Conservation (phyloP, 1,140 invertebrate genomes). For the Centruroides vittatus region DNA sequence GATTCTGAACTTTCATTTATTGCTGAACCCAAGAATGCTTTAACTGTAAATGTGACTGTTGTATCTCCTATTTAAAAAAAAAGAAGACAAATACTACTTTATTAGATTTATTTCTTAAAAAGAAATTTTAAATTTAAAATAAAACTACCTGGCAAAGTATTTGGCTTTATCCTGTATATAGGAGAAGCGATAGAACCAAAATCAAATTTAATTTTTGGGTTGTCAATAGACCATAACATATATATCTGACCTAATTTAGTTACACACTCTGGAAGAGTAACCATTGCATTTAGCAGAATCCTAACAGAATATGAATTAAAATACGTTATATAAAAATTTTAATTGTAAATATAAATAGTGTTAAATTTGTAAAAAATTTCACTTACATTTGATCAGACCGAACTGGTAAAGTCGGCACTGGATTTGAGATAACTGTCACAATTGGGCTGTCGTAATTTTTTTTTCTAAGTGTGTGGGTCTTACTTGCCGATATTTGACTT, state of each 20-base stretch:
- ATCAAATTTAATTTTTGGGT: conserved; percentile 12
- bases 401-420: not conserved
- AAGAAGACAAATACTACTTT: not conserved
- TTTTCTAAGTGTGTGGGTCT: not conserved
- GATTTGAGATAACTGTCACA: not conserved
- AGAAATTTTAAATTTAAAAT: not conserved
- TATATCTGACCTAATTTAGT: not conserved
- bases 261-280: conserved; percentile 7
- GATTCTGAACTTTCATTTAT: not conserved
- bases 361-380: no score
- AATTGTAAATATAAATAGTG: no score
- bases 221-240: conserved; percentile 10
- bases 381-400: no score
- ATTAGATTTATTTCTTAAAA: not conserved
- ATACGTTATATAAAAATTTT: no score
- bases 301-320: not conserved
- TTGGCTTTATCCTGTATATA: conserved; percentile 7
- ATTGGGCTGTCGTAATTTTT: not conserved
- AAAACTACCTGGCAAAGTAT: conserved; percentile 8
- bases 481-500: not conserved
- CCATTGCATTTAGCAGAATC: conserved; percentile 4
- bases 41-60: conserved; percentile 4
- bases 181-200: conserved; percentile 1
- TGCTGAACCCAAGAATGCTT: conserved; percentile 4
- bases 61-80: conserved; percentile 4